Conservation (phyloP, 2,888 invertebrate species). For the Pseudococcus jackbeardsleyi region DNA sequence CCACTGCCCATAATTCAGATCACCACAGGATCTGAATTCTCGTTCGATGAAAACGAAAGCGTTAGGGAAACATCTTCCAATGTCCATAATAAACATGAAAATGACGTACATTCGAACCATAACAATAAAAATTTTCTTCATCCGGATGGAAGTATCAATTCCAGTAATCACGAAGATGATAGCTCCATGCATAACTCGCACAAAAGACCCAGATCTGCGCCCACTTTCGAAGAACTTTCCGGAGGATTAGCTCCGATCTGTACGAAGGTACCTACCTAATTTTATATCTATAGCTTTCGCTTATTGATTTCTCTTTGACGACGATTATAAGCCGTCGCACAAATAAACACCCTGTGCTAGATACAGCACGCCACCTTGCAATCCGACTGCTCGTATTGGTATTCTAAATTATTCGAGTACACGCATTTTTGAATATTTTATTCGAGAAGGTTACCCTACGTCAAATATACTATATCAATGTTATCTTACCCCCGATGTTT, state of each 20-base stretch:
- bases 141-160: neutral
- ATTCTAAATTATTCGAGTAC: slow-evolving; percentile 26
- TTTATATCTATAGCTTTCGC: no score
- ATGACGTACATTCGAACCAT: neutral
- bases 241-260: slow-evolving; percentile 66
- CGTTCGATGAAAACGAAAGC: neutral
- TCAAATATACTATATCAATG: slow-evolving; percentile 11
- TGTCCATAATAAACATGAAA: neutral
- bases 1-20: slow-evolving; percentile 1
- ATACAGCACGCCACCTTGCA: slow-evolving; percentile 21
- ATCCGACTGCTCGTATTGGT: neutral
- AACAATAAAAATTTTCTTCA: slow-evolving; percentile 21
- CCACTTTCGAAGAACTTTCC: slow-evolving; percentile 66
- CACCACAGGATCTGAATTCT: neutral
- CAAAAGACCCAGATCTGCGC: neutral
- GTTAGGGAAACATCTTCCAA: neutral
- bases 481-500: slow-evolving; percentile 9
- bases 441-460: neutral
- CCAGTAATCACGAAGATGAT: neutral
- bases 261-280: slow-evolving; percentile 26
- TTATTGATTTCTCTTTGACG: neutral
- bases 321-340: neutral
- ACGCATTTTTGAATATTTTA: slow-evolving; percentile 44
- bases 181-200: neutral
- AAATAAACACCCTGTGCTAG: neutral